Conservation (phyloP, 2,113 vertebrate genomes). For the Coracopsis vasa region DNA sequence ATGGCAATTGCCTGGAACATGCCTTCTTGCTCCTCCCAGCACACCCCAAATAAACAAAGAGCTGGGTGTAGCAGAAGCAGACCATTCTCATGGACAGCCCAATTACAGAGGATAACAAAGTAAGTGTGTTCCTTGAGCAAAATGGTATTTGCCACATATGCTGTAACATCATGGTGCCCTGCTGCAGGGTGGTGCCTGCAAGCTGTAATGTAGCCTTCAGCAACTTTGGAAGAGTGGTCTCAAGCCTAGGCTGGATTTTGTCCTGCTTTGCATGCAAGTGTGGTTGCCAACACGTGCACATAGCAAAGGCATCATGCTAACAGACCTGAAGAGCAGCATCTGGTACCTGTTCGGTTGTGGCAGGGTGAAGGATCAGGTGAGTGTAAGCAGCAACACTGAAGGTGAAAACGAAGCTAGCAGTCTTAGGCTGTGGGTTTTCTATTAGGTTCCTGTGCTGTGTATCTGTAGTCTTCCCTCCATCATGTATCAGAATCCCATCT, state of each 20-base stretch:
- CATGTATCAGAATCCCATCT: not conserved
- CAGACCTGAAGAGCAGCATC: conserved; percentile 20
- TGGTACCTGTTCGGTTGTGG: not conserved
- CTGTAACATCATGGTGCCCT: not conserved
- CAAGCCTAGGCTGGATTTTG: not conserved
- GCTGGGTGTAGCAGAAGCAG: not conserved
- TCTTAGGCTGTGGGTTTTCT: not conserved
- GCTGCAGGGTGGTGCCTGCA: not conserved
- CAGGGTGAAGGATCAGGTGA: not conserved
- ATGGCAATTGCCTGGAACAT: not conserved
- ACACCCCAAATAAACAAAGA: not conserved
- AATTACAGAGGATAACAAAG: not conserved
- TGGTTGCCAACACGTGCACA: not conserved
- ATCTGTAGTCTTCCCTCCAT: not conserved
- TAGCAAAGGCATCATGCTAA: not conserved
- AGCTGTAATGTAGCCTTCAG: not conserved
- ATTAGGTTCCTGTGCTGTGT: not conserved
- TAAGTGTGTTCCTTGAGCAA: not conserved
- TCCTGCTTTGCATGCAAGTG: not conserved
- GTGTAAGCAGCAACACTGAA: not conserved
- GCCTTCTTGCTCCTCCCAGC: not conserved
- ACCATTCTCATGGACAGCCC: not conserved
- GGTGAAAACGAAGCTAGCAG: not conserved
- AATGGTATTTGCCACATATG: not conserved
- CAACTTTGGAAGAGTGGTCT: not conserved